phyloP scores from a whole-genome alignment of 1,140 invertebrate species.

The Dendrolimus kikuchii region DNA sequence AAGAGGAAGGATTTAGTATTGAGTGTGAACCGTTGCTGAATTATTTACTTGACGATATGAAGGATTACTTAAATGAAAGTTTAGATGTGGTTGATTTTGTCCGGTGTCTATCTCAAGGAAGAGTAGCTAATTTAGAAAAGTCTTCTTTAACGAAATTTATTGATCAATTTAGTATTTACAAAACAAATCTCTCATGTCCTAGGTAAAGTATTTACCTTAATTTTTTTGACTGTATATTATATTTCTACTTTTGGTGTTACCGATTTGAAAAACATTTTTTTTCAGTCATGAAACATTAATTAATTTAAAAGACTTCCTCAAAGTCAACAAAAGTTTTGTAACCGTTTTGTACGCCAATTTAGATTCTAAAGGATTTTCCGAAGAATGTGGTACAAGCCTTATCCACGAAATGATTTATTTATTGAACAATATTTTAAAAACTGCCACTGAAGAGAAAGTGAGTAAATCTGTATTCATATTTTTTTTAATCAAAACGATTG shows the following conservation, averaged over 20 bases:
- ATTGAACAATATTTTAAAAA: conserved; percentile 36
- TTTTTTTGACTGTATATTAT: not conserved
- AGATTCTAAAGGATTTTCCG: conserved; percentile 46
- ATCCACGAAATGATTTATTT: conserved; percentile 42
- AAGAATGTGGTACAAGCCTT: conserved; percentile 46
- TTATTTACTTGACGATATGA: conserved; percentile 34
- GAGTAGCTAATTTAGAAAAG: conserved; percentile 3
- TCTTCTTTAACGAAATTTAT: conserved; percentile 22
- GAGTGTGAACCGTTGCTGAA: conserved; percentile 30
- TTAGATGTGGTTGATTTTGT: conserved; percentile 42
- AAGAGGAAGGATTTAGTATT: conserved; percentile 25
- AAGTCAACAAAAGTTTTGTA: conserved; percentile 30
- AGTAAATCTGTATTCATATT: not conserved
- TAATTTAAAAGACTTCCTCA: conserved; percentile 38
- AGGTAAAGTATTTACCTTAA: conserved; percentile 26
- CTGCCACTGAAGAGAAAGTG: conserved; percentile 43
- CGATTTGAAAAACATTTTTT: conserved; percentile 8
- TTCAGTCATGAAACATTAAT: conserved; percentile 38
- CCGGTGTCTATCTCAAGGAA: conserved; percentile 21
- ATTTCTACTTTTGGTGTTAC: not conserved
- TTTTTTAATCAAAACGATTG: not conserved
- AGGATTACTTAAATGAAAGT: conserved; percentile 29
- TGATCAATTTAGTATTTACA: conserved; percentile 31
- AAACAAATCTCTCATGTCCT: conserved; percentile 25
- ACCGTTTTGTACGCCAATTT: conserved; percentile 27